Percentiles rank a stretch among this genome's conserved stretches.
phyloP scores from a whole-genome alignment of 1,140 invertebrate genomes.

The Macrostomum lignano region DNA sequence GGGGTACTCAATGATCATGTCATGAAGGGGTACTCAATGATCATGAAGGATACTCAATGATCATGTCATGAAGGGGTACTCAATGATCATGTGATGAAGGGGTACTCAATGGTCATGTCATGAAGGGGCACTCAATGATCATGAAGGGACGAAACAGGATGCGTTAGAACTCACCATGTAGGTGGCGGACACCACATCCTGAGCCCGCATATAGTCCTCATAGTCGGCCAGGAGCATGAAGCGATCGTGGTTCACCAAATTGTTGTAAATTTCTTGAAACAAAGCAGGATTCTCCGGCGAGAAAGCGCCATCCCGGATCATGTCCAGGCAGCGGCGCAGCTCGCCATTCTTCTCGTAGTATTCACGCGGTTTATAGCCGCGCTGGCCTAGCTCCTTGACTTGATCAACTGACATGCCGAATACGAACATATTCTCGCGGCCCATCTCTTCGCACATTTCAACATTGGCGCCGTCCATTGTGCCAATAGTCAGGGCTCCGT shows the following conservation, averaged over 20 bases:
- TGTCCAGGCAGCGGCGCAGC: constrained; percentile 3
- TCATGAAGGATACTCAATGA: too few species aligned
- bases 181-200: constrained; percentile 1
- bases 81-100: too few species aligned
- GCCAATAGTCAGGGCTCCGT: constrained; percentile 7
- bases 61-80: too few species aligned
- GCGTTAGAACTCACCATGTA: constrained; percentile 4
- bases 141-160: too few species aligned
- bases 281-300: constrained; percentile 4
- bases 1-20: too few species aligned
- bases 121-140: too few species aligned
- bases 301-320: constrained; percentile 6
- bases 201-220: constrained; percentile 5
- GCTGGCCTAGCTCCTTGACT: constrained; percentile 1
- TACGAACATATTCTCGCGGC: constrained; percentile 7
- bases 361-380: constrained; percentile 5
- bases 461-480: constrained; percentile 8
- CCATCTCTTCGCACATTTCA: constrained; percentile 7
- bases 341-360: constrained; percentile 6
- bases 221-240: constrained; percentile 6
- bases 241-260: constrained; percentile 6
- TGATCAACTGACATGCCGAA: constrained; percentile 8
- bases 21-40: too few species aligned
- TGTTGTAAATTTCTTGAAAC: constrained; percentile 7
- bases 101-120: too few species aligned